Base-by-base conservation (phyloP, 2,888 invertebrate species). In the Clusia tigrina region DNA sequence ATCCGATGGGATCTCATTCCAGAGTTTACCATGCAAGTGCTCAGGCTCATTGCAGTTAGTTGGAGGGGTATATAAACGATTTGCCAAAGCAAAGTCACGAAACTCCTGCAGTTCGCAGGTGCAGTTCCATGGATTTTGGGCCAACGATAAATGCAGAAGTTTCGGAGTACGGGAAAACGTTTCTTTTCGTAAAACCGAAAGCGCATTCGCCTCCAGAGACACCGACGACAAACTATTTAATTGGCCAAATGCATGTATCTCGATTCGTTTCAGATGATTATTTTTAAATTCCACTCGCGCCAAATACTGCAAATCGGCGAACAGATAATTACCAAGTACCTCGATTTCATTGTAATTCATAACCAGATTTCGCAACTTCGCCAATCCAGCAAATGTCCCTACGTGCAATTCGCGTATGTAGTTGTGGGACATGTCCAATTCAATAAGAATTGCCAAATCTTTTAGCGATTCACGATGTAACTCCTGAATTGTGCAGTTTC, bases 121-220 rank as follows among this genome's bases (percentile, higher is more conserved):
- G 78, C 96, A 96, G 65, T 90, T 88, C 95, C 95, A 96, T 0
- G 91, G 92, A 79, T 96, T 96, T 66, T 90, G 89, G 67, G 89
- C 89, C 1, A 95, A 85, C 60, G 90, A 90, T 51, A 96, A 85
- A 73, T 91, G 91, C 24, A 88, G 88, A 58, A 95, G 82, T 67
- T 89, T 89, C 1, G 87, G 86, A 58, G 94, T 83, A 32, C 87
- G 86, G 61, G 87, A 86, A 63, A 93, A 87, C 5, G 90, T 88
- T 64, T 89, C 88, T 54, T 88, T 85, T 73, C 87, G 87, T 54
- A 95, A 81, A 58, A 87, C 86, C 58, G 89, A 89, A 60, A 96
- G 84, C 74, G 88, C 89, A 80, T 96, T 96, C 42, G 89, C 88
- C 68, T 90, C 88, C 64, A 96, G 84, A 67, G 89, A 87, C 18